Base-by-base conservation (phyloP, 2,888 invertebrate genomes). In the Drosophila infuscata region DNA sequence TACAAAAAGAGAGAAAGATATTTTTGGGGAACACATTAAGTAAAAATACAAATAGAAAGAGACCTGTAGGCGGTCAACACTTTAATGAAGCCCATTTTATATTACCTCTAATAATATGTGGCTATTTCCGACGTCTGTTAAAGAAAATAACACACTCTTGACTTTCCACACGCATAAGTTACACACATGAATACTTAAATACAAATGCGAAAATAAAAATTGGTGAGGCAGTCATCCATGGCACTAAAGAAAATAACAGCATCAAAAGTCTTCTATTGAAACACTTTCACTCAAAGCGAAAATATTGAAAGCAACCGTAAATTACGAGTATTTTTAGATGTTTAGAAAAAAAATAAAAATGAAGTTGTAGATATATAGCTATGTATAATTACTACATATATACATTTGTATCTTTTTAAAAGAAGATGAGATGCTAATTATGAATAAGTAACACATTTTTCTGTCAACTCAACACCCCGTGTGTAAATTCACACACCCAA, bases 231-330 rank as follows among this genome's bases (percentile, higher is more conserved):
- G 73, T 76, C 76, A 67, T 61, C 76, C 79, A 66, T 30, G 75
- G 64, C 71, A 64, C 54, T 70, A 15, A 43, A 68, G n/a, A 70
- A 68, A 58, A 57, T 58, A 66, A 48, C 66, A 79, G 71, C 65
- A 70, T 70, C 73, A 66, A 72, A 71, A 85, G 36, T 56, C 79
- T 79, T 79, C 80, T 79, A 74, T 77, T 68, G 70, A 77, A 79
- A 57, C 36, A 79, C 85, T 85, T 85, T 85, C 88, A 73, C 88
- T 76, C 57, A 66, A 33, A 53, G 63, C 61, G 51, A 68, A 76
- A 78, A 66, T 69, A 88, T 82, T 83, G 86, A 85, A 85, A 83
- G 88, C 82, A 83, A 83, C 49, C 54, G 52, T 70, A 58, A 74
- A 62, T 75, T 80, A 86, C 70, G 68, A 57, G 74, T 80, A 66